phyloP scores from a whole-genome alignment of 2,888 invertebrate genomes.

The Aphelenchoides bicaudatus region DNA sequence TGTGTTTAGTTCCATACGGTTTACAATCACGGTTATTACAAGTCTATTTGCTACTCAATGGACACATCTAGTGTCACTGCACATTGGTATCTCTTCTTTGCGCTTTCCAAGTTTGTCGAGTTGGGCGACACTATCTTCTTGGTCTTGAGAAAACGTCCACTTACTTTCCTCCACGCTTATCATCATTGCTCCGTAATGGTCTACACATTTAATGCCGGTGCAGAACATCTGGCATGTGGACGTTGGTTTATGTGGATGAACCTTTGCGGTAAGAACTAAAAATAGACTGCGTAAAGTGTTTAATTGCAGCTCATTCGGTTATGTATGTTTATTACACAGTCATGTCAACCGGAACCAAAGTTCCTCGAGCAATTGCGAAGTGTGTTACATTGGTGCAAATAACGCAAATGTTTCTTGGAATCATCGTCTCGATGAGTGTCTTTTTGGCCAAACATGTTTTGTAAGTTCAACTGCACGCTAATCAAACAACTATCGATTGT shows the following conservation, averaged over 20 bases:
- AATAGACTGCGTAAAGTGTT: neutral
- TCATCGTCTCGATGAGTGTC: slow-evolving; percentile 11
- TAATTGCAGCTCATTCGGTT: no score
- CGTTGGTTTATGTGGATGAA: slow-evolving; percentile 33
- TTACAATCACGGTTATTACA: slow-evolving; percentile 24
- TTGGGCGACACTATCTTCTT: slow-evolving; percentile 33
- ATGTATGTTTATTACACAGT: slow-evolving; percentile 64
- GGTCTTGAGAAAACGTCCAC: slow-evolving; percentile 26
- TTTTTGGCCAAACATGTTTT: slow-evolving; percentile 16
- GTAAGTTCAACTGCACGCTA: slow-evolving; percentile 1
- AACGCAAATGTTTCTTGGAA: slow-evolving; percentile 29
- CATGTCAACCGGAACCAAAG: slow-evolving; percentile 58
- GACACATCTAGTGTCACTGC: slow-evolving; percentile 26
- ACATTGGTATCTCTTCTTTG: slow-evolving; percentile 33
- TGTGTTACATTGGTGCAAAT: slow-evolving; percentile 26
- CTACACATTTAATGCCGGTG: slow-evolving; percentile 25
- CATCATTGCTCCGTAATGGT: slow-evolving; percentile 32
- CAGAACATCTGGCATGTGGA: slow-evolving; percentile 24
- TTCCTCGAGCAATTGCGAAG: slow-evolving; percentile 64
- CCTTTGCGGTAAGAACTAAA: neutral
- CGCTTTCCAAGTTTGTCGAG: slow-evolving; percentile 32
- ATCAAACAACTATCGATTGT: slow-evolving; percentile 15
- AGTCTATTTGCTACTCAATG: slow-evolving; percentile 26
- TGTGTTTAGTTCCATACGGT: slow-evolving; percentile 16
- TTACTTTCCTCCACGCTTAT: slow-evolving; percentile 30